Conservation (phyloP, 2,888 invertebrate species). For the Rotaria socialis region DNA sequence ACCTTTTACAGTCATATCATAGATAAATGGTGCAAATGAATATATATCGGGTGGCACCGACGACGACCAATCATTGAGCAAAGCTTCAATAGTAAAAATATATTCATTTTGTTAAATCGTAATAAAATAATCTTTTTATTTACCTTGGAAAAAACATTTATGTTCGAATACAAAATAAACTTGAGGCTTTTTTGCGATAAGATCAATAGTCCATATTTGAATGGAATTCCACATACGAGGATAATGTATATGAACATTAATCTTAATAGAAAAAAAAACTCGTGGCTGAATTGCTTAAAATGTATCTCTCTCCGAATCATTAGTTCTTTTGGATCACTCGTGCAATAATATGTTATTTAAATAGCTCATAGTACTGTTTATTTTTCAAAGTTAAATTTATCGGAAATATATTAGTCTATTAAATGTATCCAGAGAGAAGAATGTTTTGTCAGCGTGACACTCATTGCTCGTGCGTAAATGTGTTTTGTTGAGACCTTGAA, state of each 20-base stretch:
- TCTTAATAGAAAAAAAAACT: slow-evolving; percentile 57
- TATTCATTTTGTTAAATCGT: too few species aligned
- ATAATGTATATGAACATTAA: slow-evolving; percentile 79
- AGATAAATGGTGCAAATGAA: slow-evolving; percentile 91
- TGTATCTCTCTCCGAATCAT: too few species aligned
- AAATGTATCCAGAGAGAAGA: too few species aligned
- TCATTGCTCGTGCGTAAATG: too few species aligned
- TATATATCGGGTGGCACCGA: slow-evolving; percentile 75
- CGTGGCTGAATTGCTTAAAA: too few species aligned
- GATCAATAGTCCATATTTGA: slow-evolving; percentile 83
- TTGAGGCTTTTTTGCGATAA: slow-evolving; percentile 89
- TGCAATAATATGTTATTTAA: too few species aligned
- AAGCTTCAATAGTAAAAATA: slow-evolving; percentile 63
- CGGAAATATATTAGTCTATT: too few species aligned
- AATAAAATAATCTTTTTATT: background rate
- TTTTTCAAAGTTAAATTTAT: too few species aligned
- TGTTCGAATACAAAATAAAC: slow-evolving; percentile 86
- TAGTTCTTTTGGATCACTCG: too few species aligned
- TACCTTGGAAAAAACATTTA: slow-evolving; percentile 71
- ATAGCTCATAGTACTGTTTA: too few species aligned
- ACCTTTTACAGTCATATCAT: slow-evolving; percentile 80
- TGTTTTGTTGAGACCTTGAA: too few species aligned
- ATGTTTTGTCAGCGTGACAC: too few species aligned
- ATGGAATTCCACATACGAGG: slow-evolving; percentile 91
- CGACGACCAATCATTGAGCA: slow-evolving; percentile 86